phyloP scores from a whole-genome alignment of 2,113 vertebrate species.

The Genyomyrus donnyi region DNA sequence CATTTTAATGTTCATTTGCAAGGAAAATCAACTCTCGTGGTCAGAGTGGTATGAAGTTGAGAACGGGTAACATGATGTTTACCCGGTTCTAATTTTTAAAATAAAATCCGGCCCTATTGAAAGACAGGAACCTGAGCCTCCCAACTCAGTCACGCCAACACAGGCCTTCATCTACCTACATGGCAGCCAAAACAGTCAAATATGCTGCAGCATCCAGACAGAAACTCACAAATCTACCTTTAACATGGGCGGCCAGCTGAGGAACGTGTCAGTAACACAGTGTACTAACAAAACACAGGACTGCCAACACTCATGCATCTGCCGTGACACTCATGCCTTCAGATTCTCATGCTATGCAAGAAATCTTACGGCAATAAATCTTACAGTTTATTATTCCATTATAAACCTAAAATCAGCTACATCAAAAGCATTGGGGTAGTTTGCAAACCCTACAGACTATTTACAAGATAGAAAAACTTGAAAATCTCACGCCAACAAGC shows the following conservation, averaged over 20 bases:
- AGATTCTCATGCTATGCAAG: too few species aligned
- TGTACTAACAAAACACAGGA: too few species aligned
- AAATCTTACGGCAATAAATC: too few species aligned
- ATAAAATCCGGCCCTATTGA: not conserved
- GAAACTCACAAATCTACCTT: not conserved
- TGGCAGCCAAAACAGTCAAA: not conserved
- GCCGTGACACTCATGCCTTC: too few species aligned
- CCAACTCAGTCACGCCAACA: not conserved
- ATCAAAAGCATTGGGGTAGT: too few species aligned
- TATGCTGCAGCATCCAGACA: not conserved
- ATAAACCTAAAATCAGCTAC: too few species aligned
- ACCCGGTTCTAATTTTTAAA: not conserved
- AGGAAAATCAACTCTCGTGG: conserved; percentile 8
- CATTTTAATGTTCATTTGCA: conserved; percentile 25
- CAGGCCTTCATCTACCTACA: not conserved
- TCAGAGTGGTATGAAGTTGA: not conserved
- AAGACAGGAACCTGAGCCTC: not conserved
- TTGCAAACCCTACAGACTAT: too few species aligned
- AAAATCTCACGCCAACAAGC: too few species aligned
- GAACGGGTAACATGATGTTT: conserved; percentile 7
- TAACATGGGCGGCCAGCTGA: not conserved
- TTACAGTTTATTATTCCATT: too few species aligned
- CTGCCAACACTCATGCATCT: too few species aligned
- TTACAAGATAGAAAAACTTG: too few species aligned
- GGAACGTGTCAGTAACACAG: not conserved